A percentile compares a stretch with the other conserved stretches of the same genome.
phyloP scores from a whole-genome alignment of 1,140 invertebrate species.

The Limonius californicus region DNA sequence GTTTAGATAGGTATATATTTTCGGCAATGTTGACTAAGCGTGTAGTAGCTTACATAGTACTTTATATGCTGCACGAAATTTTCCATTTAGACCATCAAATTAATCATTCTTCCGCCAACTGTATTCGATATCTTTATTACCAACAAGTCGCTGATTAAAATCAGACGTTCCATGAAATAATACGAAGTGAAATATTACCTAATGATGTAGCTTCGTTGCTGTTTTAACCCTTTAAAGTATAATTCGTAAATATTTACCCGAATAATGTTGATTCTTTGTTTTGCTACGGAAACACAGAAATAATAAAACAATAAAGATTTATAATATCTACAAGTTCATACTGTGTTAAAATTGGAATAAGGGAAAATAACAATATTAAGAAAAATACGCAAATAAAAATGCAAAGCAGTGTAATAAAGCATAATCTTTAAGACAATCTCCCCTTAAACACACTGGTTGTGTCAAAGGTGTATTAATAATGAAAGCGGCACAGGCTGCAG shows the following conservation, averaged over 20 bases:
- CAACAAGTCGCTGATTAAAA: not conserved
- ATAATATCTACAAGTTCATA: too few species aligned
- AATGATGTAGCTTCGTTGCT: not conserved
- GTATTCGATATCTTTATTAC: not conserved
- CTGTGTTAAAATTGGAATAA: not conserved
- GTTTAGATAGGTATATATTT: too few species aligned
- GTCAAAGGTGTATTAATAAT: slow-evolving; percentile 39
- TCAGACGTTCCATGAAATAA: not conserved
- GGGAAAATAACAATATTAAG: slow-evolving; percentile 22
- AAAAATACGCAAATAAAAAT: slow-evolving; percentile 37
- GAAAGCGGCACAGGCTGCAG: slow-evolving; percentile 28
- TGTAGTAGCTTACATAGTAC: too few species aligned
- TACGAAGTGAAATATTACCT: not conserved
- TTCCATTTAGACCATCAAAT: not conserved
- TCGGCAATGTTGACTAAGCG: too few species aligned
- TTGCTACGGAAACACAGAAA: too few species aligned
- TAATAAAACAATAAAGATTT: too few species aligned
- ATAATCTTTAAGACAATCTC: slow-evolving; percentile 40
- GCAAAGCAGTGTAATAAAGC: slow-evolving; percentile 40
- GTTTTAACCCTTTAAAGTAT: too few species aligned
- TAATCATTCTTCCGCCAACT: not conserved
- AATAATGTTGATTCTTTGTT: too few species aligned
- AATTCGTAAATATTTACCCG: too few species aligned
- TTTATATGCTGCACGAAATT: not conserved
- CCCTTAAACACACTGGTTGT: slow-evolving; percentile 37